phyloP scores from a whole-genome alignment of 2,113 vertebrate species.

The Pardalotus punctatus region DNA sequence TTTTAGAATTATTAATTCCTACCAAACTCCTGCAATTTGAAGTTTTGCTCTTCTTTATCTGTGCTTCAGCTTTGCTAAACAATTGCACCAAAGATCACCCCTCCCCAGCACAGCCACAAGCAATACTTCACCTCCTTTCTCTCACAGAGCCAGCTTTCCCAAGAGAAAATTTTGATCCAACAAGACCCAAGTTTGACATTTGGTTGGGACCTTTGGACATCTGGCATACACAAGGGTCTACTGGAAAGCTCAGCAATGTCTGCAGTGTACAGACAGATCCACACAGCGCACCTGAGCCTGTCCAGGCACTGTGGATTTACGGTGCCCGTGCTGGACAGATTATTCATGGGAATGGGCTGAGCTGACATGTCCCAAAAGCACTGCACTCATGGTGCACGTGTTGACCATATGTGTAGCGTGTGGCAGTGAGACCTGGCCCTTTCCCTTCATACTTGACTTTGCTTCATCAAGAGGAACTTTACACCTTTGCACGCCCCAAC shows the following conservation, averaged over 20 bases:
- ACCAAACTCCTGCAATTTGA: neutral
- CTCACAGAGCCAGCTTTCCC: neutral
- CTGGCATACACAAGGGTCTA: neutral
- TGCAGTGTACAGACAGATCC: neutral
- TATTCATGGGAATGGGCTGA: neutral
- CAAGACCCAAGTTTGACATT: neutral
- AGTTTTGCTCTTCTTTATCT: neutral
- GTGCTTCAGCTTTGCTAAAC: neutral
- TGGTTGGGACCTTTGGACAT: neutral
- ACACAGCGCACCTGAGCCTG: neutral
- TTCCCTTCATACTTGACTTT: neutral
- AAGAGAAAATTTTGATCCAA: neutral
- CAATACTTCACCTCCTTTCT: neutral
- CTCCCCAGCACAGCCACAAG: neutral
- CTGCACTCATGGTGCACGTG: accelerated
- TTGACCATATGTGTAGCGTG: neutral
- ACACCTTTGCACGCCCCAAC: neutral
- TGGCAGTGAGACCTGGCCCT: neutral
- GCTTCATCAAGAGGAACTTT: neutral
- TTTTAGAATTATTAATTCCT: neutral
- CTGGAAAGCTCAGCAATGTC: neutral
- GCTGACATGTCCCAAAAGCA: neutral
- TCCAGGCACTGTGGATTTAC: neutral
- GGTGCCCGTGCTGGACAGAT: neutral
- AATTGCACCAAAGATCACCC: neutral